These are phyloP conservation scores for Phortica magna DNA, from an alignment of 2,888 invertebrate species.

Conservation along the genomic window DNA sequence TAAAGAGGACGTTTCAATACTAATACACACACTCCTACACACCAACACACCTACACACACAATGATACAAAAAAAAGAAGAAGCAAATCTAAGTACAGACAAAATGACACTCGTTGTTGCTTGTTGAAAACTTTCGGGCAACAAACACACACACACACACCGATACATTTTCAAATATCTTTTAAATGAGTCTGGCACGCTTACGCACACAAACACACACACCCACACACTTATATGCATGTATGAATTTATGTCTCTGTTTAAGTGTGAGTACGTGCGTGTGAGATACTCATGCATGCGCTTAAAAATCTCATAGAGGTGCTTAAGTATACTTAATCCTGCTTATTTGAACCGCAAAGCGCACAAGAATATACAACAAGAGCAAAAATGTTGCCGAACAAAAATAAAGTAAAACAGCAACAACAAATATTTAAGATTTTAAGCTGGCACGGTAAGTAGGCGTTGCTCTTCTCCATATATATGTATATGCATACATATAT, in stretches of 20 bases:
- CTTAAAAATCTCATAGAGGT: conserved; percentile 59
- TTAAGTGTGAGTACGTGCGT: neutral
- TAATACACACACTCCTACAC: neutral
- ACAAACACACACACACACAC: neutral
- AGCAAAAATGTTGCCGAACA: neutral
- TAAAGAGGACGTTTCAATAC: neutral
- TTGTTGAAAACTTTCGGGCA: neutral
- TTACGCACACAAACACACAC: conserved; percentile 4
- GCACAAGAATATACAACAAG: conserved; percentile 19
- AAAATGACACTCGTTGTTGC: neutral
- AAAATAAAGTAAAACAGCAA: conserved; percentile 25
- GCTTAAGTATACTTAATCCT: conserved; percentile 64
- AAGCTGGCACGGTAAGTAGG: no score
- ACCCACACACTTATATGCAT: neutral
- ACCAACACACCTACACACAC: neutral
- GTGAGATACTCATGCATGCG: conserved; percentile 25
- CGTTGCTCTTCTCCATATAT: no score
- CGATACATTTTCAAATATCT: neutral
- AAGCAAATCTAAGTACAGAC: neutral
- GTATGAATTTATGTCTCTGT: neutral
- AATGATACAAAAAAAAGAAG: neutral
- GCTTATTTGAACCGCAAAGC: conserved; percentile 62
- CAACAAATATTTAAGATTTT: conserved; percentile 1
- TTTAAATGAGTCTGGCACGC: conserved; percentile 15
- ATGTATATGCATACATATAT: neutral